Percentiles rank a stretch among this genome's conserved stretches.
Evolutionary conservation across 2,888 invertebrate genomes (phyloP).

Genomic region (Xanthia icteritia): DNA sequence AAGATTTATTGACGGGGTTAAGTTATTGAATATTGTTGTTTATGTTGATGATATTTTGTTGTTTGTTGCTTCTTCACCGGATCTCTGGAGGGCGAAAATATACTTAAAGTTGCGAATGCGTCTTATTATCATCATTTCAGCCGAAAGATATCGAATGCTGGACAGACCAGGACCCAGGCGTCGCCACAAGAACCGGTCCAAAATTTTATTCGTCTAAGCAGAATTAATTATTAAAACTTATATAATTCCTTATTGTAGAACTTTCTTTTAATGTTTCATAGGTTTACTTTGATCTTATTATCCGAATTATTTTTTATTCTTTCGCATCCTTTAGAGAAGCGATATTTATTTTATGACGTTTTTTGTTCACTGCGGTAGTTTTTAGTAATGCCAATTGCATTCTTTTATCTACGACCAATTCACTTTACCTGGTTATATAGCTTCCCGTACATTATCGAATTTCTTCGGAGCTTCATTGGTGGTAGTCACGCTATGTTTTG

Average conservation of each 20-base stretch:
- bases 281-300: not conserved
- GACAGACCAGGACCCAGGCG: not conserved
- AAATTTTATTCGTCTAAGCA: too few species aligned
- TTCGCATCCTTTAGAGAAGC: not conserved
- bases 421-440: conserved; percentile 43
- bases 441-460: conserved; percentile 50
- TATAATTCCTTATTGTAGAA: too few species aligned
- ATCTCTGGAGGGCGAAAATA: conserved; percentile 15
- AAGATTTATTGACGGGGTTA: too few species aligned
- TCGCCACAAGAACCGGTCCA: too few species aligned
- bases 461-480: conserved; percentile 33
- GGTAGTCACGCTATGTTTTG: conserved; percentile 58
- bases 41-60: conserved; percentile 29
- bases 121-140: not conserved
- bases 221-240: not conserved
- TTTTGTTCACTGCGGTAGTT: conserved; percentile 6
- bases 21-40: conserved; percentile 23
- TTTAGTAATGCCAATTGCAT: conserved; percentile 21
- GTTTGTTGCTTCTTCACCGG: not conserved
- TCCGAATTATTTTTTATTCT: too few species aligned
- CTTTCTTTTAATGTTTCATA: not conserved
- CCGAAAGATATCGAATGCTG: not conserved
- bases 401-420: conserved; percentile 43
- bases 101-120: not conserved
- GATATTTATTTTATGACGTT: not conserved